Conservation (phyloP, 64 coral and sea anemone genomes). For the Dendrophyllia cribrosa region DNA sequence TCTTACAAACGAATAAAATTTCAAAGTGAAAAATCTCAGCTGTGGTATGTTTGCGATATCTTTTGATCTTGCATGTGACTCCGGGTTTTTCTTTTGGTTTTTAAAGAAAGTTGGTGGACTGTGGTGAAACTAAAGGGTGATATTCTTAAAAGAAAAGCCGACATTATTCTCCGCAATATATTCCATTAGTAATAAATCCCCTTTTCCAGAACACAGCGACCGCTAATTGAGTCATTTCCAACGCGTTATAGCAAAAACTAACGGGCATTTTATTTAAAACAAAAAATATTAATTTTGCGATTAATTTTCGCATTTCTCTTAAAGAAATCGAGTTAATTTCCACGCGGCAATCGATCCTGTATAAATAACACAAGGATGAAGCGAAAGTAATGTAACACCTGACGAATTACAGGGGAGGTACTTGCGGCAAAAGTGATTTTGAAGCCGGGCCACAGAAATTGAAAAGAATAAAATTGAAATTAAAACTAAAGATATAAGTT, state of each 20-base stretch:
- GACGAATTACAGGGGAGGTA: slow-evolving; percentile 26
- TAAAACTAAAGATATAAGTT: slow-evolving; percentile 1
- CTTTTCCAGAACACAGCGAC: slow-evolving; percentile 25
- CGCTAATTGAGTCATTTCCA: slow-evolving; percentile 46
- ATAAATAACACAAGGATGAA: slow-evolving; percentile 35
- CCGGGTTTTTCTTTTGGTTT: background rate
- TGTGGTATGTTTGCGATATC: background rate
- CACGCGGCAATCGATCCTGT: slow-evolving; percentile 31
- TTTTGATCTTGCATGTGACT: slow-evolving; percentile 9
- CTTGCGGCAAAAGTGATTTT: slow-evolving; percentile 33
- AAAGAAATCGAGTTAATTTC: slow-evolving; percentile 37
- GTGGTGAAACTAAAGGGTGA: slow-evolving; percentile 14
- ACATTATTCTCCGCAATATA: background rate
- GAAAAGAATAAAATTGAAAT: background rate
- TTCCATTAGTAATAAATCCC: slow-evolving; percentile 20
- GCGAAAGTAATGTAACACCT: slow-evolving; percentile 49
- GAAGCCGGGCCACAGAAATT: background rate
- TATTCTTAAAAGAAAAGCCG: slow-evolving; percentile 21
- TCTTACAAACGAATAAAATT: slow-evolving; percentile 47
- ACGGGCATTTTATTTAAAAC: slow-evolving; percentile 43
- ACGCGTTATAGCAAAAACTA: slow-evolving; percentile 13
- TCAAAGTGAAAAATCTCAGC: background rate
- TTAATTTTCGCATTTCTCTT: slow-evolving; percentile 37
- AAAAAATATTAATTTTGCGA: slow-evolving; percentile 38
- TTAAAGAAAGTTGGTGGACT: background rate